Conservation (phyloP, 2,888 invertebrate genomes). For the Drosophila prolongata region DNA sequence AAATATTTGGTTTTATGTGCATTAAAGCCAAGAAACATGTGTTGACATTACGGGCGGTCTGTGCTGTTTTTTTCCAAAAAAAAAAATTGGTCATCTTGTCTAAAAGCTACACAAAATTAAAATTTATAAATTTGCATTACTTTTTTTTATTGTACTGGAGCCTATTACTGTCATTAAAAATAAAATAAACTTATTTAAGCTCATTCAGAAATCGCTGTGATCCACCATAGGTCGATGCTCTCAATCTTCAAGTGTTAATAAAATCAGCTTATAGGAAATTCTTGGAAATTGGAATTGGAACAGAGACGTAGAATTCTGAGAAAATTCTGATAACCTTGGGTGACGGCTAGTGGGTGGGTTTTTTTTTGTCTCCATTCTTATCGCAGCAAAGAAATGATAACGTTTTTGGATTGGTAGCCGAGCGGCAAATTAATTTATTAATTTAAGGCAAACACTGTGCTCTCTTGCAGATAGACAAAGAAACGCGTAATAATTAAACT, state of each 20-base stretch:
- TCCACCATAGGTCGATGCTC: neutral
- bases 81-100: neutral
- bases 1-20: slow-evolving; percentile 25
- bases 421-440: slow-evolving; percentile 44
- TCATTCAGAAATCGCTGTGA: too few species aligned
- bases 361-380: slow-evolving; percentile 21
- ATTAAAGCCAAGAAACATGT: slow-evolving; percentile 22
- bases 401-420: slow-evolving; percentile 41
- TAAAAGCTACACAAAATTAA: too few species aligned
- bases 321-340: slow-evolving; percentile 40
- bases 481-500: slow-evolving; percentile 31
- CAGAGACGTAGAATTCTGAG: neutral
- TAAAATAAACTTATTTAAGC: too few species aligned
- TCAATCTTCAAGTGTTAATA: neutral
- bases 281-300: neutral
- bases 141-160: too few species aligned
- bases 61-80: neutral
- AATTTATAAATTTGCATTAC: too few species aligned
- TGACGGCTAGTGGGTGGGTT: slow-evolving; percentile 8
- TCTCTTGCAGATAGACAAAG: slow-evolving; percentile 39
- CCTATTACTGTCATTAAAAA: too few species aligned
- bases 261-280: neutral
- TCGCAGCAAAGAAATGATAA: slow-evolving; percentile 40
- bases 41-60: slow-evolving; percentile 21
- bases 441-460: slow-evolving; percentile 52